Evolutionary conservation across 2,888 invertebrate genomes (phyloP).

Genomic region (Philaethria dido): DNA sequence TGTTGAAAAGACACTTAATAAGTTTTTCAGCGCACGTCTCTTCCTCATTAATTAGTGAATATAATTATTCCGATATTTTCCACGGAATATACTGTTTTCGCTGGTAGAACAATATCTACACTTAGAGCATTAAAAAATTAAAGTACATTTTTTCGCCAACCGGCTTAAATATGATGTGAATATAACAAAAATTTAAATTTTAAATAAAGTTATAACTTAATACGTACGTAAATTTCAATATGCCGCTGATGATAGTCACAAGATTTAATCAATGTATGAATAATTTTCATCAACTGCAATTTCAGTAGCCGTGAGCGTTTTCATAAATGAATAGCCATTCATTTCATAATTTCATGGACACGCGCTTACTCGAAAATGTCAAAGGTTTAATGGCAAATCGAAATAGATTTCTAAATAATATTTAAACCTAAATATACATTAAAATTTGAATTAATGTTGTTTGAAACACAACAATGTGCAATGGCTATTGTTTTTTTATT

Average conservation of each 20-base stretch:
- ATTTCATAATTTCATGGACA: neutral
- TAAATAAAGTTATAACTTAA: too few relatives aligned
- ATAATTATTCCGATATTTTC: constrained; percentile 1
- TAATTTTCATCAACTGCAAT: neutral
- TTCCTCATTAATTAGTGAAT: constrained; percentile 12
- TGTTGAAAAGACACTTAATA: neutral
- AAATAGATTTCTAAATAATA: neutral
- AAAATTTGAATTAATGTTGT: too few relatives aligned
- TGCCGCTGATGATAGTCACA: neutral
- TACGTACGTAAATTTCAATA: too few relatives aligned
- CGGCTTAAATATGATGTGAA: too few relatives aligned
- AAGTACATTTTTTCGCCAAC: too few relatives aligned
- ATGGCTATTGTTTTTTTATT: too few relatives aligned
- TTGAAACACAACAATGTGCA: too few relatives aligned
- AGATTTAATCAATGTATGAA: neutral
- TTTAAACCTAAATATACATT: too few relatives aligned
- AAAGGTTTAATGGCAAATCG: neutral
- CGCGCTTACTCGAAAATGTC: neutral
- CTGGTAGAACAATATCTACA: too few relatives aligned
- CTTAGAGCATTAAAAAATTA: too few relatives aligned
- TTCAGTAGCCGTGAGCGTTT: neutral
- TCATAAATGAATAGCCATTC: neutral
- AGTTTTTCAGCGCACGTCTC: neutral
- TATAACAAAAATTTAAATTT: too few relatives aligned
- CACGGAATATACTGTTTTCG: neutral